Evolutionary conservation across 2,797 vertebrate species (phyloP).

Genomic region (Falco concolor): DNA sequence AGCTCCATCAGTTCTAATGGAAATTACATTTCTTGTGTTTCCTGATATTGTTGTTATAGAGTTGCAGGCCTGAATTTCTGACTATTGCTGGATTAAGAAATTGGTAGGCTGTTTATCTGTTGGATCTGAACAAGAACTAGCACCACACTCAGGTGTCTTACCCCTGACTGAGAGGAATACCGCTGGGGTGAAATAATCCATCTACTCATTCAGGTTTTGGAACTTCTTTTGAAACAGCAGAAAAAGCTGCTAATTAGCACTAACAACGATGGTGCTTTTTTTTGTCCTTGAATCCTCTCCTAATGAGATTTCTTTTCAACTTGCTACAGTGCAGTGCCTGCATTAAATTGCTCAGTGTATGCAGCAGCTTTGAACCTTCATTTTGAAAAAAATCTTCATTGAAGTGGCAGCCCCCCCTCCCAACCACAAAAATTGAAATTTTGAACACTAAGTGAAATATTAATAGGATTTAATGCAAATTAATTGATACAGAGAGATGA

Average conservation of each 20-base stretch:
- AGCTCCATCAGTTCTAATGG: neutral
- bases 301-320: conserved; percentile 49
- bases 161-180: neutral
- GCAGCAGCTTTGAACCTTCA: conserved; percentile 9
- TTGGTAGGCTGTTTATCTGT: neutral
- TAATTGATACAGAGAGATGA: neutral
- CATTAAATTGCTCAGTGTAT: neutral
- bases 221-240: conserved; percentile 10
- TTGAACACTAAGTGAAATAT: neutral
- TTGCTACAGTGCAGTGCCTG: neutral
- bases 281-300: neutral
- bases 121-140: neutral
- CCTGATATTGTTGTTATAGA: neutral
- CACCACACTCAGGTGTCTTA: neutral
- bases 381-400: neutral
- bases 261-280: neutral
- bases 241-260: conserved; percentile 40
- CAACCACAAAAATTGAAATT: neutral
- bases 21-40: neutral
- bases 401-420: neutral
- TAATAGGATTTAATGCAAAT: neutral
- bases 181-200: neutral
- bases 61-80: neutral
- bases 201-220: neutral
- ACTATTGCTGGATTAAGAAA: neutral